Evolutionary conservation across 2,888 invertebrate species (phyloP).

Genomic region (Pristionchus mayeri): DNA sequence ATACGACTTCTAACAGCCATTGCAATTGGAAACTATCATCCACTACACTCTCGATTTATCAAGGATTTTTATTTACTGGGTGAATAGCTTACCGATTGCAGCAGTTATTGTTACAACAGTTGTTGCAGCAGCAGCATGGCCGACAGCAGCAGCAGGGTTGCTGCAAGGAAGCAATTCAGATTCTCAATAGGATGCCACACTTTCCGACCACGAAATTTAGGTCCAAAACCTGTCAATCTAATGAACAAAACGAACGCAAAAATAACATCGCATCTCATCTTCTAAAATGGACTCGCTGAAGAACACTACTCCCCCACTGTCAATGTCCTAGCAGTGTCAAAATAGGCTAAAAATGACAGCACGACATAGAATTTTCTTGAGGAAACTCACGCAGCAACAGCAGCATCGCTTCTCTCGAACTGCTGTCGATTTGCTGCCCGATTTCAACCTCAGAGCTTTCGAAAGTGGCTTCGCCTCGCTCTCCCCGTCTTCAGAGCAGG

Average conservation of each 20-base stretch:
- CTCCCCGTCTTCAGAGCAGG: not conserved
- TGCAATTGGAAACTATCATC: too few species aligned
- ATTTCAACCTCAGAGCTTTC: not conserved
- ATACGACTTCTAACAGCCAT: too few species aligned
- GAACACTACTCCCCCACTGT: too few species aligned
- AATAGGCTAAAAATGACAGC: not conserved
- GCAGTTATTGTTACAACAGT: conserved; percentile 28
- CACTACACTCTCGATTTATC: too few species aligned
- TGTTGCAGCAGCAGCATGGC: conserved; percentile 29
- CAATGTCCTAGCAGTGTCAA: not conserved
- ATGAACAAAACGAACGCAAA: not conserved
- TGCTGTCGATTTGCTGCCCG: not conserved
- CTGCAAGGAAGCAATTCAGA: too few species aligned
- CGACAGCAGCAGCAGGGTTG: conserved; percentile 23
- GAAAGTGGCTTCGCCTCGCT: not conserved
- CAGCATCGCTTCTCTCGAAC: conserved; percentile 8
- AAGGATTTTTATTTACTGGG: not conserved
- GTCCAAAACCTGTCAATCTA: too few species aligned
- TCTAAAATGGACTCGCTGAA: too few species aligned
- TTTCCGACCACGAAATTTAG: too few species aligned
- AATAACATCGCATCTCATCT: too few species aligned
- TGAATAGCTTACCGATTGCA: conserved; percentile 7
- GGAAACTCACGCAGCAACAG: conserved; percentile 8
- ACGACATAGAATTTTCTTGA: not conserved
- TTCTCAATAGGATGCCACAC: too few species aligned